Conservation (phyloP, 2,888 invertebrate genomes). For the Ochropleura plecta region DNA sequence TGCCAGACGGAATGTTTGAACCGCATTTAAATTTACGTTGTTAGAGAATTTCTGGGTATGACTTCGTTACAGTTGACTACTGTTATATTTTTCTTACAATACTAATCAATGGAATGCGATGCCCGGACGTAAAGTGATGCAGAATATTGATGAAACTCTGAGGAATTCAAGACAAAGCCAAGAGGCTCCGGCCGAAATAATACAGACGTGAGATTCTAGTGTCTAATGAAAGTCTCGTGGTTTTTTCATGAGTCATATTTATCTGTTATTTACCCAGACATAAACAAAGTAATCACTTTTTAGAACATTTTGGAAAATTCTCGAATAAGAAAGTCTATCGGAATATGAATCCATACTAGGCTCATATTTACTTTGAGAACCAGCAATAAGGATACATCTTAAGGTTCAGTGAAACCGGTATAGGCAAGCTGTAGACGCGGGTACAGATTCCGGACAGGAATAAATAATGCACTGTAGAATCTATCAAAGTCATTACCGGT, state of each 20-base stretch:
- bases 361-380: not conserved
- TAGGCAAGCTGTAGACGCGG: not conserved
- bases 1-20: slow-evolving; percentile 82
- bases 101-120: slow-evolving; percentile 46
- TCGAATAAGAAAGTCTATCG: not conserved
- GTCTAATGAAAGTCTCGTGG: slow-evolving; percentile 40
- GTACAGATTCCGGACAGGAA: not conserved
- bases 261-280: slow-evolving; percentile 3
- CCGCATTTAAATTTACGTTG: slow-evolving; percentile 85
- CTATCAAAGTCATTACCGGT: not conserved
- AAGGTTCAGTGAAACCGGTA: no score
- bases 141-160: slow-evolving; percentile 13
- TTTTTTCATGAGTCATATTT: slow-evolving; percentile 23
- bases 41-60: slow-evolving; percentile 74
- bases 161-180: not conserved
- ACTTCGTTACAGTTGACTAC: slow-evolving; percentile 55
- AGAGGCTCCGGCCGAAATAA: slow-evolving; percentile 4
- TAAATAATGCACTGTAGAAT: not conserved
- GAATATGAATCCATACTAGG: not conserved
- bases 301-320: not conserved
- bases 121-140: slow-evolving; percentile 17
- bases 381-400: not conserved
- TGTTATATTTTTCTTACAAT: slow-evolving; percentile 53
- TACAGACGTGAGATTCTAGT: not conserved
- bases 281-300: slow-evolving; percentile 8